Percentiles rank a stretch among this genome's conserved stretches.
Evolutionary conservation across 2,113 vertebrate species (phyloP).

Genomic region (Passer montanus): DNA sequence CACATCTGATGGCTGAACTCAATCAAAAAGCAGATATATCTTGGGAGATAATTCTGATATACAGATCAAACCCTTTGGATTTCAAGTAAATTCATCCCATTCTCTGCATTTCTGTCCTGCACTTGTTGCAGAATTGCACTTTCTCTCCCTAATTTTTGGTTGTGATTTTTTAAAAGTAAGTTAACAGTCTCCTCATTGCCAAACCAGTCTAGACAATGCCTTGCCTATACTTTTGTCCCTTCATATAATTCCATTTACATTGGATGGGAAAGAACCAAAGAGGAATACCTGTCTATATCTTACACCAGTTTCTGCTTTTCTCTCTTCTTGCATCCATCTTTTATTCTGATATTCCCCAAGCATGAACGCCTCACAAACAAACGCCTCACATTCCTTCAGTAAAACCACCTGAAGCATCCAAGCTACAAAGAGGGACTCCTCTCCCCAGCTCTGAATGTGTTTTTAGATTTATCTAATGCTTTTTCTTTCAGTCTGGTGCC

Average conservation of each 20-base stretch:
- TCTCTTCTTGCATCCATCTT: background rate
- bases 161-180: background rate
- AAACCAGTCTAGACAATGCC: background rate
- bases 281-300: background rate
- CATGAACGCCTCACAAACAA: background rate
- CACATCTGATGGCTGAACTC: background rate
- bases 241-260: background rate
- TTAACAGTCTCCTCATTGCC: background rate
- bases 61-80: background rate
- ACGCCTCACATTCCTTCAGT: background rate
- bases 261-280: background rate
- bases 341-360: background rate
- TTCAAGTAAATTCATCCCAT: background rate
- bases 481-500: background rate
- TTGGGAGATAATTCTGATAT: background rate
- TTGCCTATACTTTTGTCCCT: background rate
- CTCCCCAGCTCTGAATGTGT: background rate
- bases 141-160: background rate
- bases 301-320: background rate
- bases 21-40: background rate
- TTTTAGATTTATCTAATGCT: background rate
- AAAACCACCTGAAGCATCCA: background rate
- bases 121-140: background rate
- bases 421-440: background rate
- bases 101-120: background rate